Evolutionary conservation across 2,888 invertebrate species (phyloP).

Genomic region (Strigamia crassipes): DNA sequence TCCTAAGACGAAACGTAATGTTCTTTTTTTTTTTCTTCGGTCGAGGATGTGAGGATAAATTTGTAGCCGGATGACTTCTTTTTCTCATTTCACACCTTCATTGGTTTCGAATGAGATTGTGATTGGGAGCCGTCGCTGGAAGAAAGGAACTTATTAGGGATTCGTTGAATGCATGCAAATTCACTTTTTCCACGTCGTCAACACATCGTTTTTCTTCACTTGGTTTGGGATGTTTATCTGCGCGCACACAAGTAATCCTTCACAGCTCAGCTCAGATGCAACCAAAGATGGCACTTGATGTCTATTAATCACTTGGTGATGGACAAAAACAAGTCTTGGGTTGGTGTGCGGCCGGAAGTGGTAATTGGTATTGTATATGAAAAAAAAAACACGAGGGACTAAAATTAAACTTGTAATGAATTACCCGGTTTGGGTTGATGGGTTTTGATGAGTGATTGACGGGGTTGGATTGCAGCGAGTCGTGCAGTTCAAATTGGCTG

Average conservation of each 20-base stretch:
- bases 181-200: neutral
- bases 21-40: neutral
- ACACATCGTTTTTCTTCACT: neutral
- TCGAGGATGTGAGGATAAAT: neutral
- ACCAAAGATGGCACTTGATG: neutral
- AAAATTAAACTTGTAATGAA: too few species aligned
- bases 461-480: neutral
- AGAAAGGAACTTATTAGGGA: neutral
- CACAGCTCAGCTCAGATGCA: neutral
- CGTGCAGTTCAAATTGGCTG: neutral
- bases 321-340: too few species aligned
- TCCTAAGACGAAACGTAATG: neutral
- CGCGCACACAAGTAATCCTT: neutral
- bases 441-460: too few species aligned
- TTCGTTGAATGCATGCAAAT: neutral
- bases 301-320: neutral
- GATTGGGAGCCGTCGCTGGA: neutral
- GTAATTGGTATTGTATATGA: too few species aligned
- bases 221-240: neutral
- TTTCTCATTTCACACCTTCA: constrained; percentile 10
- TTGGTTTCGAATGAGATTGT: constrained; percentile 1
- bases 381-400: too few species aligned
- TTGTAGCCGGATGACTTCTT: neutral
- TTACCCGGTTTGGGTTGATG: too few species aligned
- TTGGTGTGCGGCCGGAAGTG: too few species aligned